phyloP scores from a whole-genome alignment of 2,888 invertebrate genomes.

The Rhagonycha fulva region DNA sequence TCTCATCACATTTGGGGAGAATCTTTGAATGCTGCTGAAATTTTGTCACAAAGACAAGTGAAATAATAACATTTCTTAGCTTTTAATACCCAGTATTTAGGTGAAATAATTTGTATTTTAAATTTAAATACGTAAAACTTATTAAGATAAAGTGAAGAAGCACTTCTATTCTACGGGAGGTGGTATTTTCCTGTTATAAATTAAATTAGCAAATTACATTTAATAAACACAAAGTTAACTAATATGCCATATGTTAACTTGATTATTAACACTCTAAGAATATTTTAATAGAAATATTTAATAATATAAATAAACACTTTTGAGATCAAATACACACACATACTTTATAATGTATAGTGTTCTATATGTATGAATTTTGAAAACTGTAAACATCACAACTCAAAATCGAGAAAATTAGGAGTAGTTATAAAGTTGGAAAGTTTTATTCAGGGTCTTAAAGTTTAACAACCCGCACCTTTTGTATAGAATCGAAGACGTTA shows the following conservation, averaged over 20 bases:
- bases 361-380: not conserved
- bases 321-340: not conserved
- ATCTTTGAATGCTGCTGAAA: conserved; percentile 31
- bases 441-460: conserved; percentile 6
- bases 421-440: conserved; percentile 17
- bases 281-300: not conserved
- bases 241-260: not conserved
- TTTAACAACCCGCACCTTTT: conserved; percentile 1
- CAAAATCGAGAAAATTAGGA: conserved; percentile 4
- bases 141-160: conserved; percentile 25
- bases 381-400: conserved; percentile 6
- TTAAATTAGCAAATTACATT: not conserved
- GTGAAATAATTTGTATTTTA: conserved; percentile 39
- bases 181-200: not conserved
- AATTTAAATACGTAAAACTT: conserved; percentile 31
- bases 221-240: not conserved
- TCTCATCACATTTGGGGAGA: conserved; percentile 31
- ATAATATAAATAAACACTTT: not conserved
- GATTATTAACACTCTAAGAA: not conserved
- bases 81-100: conserved; percentile 33
- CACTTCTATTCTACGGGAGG: not conserved
- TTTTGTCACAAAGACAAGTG: conserved; percentile 37
- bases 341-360: not conserved
- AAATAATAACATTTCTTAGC: conserved; percentile 40
- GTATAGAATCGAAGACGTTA: not conserved